These are phyloP conservation scores for Drosophila pectinifera DNA, from an alignment of 1,140 invertebrate species.

Conservation along the genomic window DNA sequence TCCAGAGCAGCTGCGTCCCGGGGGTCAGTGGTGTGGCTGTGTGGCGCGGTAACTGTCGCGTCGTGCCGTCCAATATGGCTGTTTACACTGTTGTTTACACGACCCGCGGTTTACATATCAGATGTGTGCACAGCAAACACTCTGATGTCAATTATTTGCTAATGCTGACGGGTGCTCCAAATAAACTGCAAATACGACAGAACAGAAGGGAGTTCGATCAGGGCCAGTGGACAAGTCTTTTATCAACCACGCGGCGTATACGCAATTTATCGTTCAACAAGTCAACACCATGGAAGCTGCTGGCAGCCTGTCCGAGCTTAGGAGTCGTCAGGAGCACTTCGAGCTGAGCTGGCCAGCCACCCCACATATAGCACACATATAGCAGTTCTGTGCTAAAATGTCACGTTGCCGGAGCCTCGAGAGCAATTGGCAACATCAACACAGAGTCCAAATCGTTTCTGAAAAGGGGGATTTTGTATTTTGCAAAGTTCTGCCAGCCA, in stretches of 20 bases:
- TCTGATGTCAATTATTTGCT: conserved; percentile 38
- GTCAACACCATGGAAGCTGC: background rate
- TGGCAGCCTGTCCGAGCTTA: conserved; percentile 15
- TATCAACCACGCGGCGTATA: conserved; percentile 35
- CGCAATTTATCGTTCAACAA: conserved; percentile 32
- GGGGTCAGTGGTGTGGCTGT: conserved; percentile 19
- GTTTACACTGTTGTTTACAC: conserved; percentile 53
- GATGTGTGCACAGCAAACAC: conserved; percentile 18
- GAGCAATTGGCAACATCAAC: conserved; percentile 16
- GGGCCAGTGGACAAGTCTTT: conserved; percentile 1
- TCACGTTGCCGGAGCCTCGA: conserved; percentile 13
- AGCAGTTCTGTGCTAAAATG: conserved; percentile 13
- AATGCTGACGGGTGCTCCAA: conserved; percentile 20
- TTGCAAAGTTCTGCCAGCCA: conserved; percentile 17
- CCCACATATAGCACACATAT: background rate
- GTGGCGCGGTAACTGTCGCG: conserved; percentile 26
- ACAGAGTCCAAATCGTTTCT: conserved; percentile 9
- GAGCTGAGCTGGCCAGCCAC: conserved; percentile 3
- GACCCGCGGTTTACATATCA: conserved; percentile 43
- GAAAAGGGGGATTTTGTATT: background rate
- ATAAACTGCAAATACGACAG: conserved; percentile 39
- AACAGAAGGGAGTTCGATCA: conserved; percentile 3
- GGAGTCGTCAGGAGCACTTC: conserved; percentile 5
- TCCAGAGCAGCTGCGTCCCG: conserved; percentile 49
- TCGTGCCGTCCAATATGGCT: conserved; percentile 24